phyloP scores from a whole-genome alignment of 92 coral and sea anemone species.

The Zoanthus sansibaricus region DNA sequence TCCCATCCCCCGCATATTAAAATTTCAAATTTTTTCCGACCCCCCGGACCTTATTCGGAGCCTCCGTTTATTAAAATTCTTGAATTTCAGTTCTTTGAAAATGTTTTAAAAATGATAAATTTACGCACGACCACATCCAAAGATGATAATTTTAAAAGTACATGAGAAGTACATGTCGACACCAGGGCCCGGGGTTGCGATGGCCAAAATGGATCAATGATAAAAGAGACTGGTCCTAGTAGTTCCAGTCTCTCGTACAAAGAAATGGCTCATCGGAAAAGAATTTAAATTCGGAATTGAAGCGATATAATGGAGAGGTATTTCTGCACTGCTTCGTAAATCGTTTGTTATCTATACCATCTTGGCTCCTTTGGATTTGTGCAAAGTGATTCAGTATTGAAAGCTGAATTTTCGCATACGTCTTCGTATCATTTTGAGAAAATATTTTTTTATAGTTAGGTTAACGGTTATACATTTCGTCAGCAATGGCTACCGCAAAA shows the following conservation, averaged over 20 bases:
- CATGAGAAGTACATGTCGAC: too few species aligned
- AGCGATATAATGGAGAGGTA: conserved; percentile 57
- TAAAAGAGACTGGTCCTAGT: conserved; percentile 13
- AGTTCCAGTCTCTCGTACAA: conserved; percentile 41
- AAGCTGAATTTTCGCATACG: conserved; percentile 8
- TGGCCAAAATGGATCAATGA: too few species aligned
- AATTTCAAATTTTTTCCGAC: too few species aligned
- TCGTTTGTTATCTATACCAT: conserved; percentile 75
- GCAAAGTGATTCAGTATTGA: background rate
- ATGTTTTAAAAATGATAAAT: too few species aligned
- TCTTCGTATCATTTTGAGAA: conserved; percentile 14
- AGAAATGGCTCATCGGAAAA: conserved; percentile 18
- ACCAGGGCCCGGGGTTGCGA: too few species aligned
- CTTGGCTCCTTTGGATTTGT: conserved; percentile 42
- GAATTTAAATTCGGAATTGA: conserved; percentile 22
- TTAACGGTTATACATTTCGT: conserved; percentile 51
- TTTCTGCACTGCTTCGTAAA: conserved; percentile 50
- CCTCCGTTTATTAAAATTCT: too few species aligned
- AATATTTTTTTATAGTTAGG: conserved; percentile 30
- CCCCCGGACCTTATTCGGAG: too few species aligned
- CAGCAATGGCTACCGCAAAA: conserved; percentile 91
- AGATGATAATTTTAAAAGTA: background rate
- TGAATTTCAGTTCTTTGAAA: too few species aligned
- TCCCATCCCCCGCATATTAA: too few species aligned
- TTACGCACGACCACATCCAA: background rate